Percentiles rank a stretch among this genome's conserved stretches.
These are phyloP conservation scores for Squalus acanthias DNA, from an alignment of 2,797 vertebrate species.

Conservation along the genomic window DNA sequence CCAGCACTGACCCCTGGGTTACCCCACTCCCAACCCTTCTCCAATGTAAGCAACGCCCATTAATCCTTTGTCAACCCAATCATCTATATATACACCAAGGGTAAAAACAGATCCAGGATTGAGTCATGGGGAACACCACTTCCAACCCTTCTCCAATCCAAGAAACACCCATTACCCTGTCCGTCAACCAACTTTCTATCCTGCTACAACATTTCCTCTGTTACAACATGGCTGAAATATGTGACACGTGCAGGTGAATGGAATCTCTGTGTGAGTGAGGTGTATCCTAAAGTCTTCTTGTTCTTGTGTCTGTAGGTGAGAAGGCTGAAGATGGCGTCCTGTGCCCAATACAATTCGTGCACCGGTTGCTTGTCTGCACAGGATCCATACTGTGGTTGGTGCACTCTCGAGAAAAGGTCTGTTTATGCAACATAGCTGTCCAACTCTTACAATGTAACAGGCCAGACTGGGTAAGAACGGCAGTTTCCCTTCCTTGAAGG, in stretches of 20 bases:
- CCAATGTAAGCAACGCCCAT: no score
- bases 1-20: not conserved
- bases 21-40: no score
- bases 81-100: no score
- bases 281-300: not conserved
- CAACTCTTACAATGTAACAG: not conserved
- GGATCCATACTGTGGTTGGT: conserved; percentile 23
- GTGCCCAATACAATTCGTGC: not conserved
- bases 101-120: no score
- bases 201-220: not conserved
- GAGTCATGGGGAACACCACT: not conserved
- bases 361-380: not conserved
- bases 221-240: not conserved
- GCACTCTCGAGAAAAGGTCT: not conserved
- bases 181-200: not conserved
- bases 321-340: not conserved
- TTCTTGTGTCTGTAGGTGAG: not conserved
- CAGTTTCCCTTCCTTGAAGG: not conserved
- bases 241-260: not conserved
- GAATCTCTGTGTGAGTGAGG: not conserved
- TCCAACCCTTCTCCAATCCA: not conserved
- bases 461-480: no score
- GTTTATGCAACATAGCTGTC: not conserved
- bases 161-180: not conserved
- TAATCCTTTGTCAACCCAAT: no score